Evolutionary conservation across 2,113 vertebrate genomes (phyloP).

Genomic region (Motacilla alba): DNA sequence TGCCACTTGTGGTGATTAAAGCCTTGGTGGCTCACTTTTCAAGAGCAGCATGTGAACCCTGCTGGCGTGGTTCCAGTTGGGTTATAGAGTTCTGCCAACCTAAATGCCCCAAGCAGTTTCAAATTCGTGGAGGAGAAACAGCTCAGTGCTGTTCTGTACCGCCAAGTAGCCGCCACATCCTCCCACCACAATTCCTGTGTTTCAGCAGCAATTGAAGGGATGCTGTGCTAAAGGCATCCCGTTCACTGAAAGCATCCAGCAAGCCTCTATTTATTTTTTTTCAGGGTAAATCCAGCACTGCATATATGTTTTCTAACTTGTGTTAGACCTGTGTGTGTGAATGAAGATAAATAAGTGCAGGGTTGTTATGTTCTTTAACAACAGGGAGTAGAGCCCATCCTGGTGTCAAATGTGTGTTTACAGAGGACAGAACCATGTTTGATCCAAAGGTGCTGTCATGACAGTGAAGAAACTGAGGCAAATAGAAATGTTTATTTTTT

Average conservation of each 20-base stretch:
- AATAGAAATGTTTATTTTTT: background rate
- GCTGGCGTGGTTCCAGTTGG: background rate
- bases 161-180: background rate
- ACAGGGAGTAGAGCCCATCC: background rate
- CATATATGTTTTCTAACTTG: background rate
- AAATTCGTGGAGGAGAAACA: background rate
- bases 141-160: background rate
- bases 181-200: background rate
- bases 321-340: background rate
- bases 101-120: constrained; percentile 35
- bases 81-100: constrained; percentile 46
- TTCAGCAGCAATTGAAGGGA: background rate
- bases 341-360: background rate
- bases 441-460: background rate
- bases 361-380: rapidly evolving
- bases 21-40: constrained; percentile 21
- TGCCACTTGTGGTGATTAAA: constrained; percentile 43
- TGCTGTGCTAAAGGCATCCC: background rate
- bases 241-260: background rate
- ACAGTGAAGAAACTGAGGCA: background rate
- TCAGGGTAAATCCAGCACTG: background rate
- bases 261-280: background rate
- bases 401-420: background rate
- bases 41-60: constrained; percentile 2
- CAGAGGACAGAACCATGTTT: background rate